These are phyloP conservation scores for Pseudorhiza aurosa DNA, from an alignment of 30 jellyfish, hydroid and myxozoan species.

Conservation along the genomic window DNA sequence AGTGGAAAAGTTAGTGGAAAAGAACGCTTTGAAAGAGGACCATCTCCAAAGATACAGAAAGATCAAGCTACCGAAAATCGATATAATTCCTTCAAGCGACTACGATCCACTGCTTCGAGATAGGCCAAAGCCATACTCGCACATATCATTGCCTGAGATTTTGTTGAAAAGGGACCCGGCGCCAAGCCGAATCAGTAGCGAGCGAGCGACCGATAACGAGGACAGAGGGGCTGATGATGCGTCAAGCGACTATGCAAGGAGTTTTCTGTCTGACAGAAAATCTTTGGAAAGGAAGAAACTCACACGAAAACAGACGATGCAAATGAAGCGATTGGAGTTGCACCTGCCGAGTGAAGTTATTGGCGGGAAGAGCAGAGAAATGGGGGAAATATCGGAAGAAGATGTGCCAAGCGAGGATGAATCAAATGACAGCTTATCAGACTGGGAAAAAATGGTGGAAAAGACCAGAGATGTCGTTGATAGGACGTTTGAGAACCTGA, in stretches of 20 bases:
- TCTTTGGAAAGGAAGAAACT: not conserved
- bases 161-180: constrained; percentile 22
- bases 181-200: constrained; percentile 17
- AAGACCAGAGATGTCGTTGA: constrained; percentile 13
- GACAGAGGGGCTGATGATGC: constrained; percentile 21
- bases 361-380: not conserved
- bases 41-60: constrained; percentile 40
- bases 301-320: constrained; percentile 50
- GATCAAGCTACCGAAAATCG: constrained; percentile 67
- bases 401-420: constrained; percentile 3
- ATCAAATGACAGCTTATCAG: constrained; percentile 29
- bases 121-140: constrained; percentile 78
- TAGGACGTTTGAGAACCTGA: constrained; percentile 25
- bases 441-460: constrained; percentile 18
- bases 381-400: not conserved
- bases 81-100: constrained; percentile 54
- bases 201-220: not conserved
- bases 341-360: constrained; percentile 26
- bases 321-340: constrained; percentile 20
- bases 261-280: constrained; percentile 27
- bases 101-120: constrained; percentile 63
- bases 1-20: constrained; percentile 48
- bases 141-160: constrained; percentile 56
- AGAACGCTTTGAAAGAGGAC: constrained; percentile 49
- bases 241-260: constrained; percentile 70